A percentile compares a stretch with the other conserved stretches of the same genome.
Evolutionary conservation across 2,113 vertebrate genomes (phyloP).

Genomic region (Zosterops hypoxanthus): DNA sequence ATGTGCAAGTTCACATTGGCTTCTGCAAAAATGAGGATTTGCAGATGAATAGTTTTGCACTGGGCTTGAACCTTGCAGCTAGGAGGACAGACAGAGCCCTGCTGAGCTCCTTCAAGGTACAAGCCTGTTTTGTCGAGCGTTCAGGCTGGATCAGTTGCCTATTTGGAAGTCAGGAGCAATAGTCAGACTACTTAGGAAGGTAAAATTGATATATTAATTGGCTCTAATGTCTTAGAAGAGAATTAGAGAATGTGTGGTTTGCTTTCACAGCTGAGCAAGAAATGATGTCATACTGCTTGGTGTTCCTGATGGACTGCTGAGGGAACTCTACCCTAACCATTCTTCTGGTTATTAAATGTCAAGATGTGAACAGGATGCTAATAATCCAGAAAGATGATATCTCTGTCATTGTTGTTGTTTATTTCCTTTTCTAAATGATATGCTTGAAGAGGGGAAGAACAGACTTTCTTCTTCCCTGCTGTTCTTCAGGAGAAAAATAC

Average conservation of each 20-base stretch:
- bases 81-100: neutral
- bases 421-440: neutral
- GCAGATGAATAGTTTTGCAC: neutral
- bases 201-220: neutral
- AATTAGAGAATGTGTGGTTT: neutral
- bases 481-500: neutral
- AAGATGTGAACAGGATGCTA: neutral
- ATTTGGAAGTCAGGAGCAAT: neutral
- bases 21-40: neutral
- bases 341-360: neutral
- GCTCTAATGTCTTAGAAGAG: neutral
- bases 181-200: neutral
- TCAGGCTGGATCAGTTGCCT: neutral
- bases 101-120: neutral
- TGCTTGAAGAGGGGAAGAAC: neutral
- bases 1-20: neutral
- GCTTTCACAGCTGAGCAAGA: neutral
- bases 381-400: neutral
- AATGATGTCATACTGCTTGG: neutral
- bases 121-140: neutral
- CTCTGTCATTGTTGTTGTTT: neutral
- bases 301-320: neutral
- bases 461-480: slow-evolving; percentile 8
- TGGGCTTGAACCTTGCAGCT: neutral
- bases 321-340: neutral